Evolutionary conservation across 2,797 vertebrate species (phyloP).

Genomic region (Stomatorhinus walkeri): DNA sequence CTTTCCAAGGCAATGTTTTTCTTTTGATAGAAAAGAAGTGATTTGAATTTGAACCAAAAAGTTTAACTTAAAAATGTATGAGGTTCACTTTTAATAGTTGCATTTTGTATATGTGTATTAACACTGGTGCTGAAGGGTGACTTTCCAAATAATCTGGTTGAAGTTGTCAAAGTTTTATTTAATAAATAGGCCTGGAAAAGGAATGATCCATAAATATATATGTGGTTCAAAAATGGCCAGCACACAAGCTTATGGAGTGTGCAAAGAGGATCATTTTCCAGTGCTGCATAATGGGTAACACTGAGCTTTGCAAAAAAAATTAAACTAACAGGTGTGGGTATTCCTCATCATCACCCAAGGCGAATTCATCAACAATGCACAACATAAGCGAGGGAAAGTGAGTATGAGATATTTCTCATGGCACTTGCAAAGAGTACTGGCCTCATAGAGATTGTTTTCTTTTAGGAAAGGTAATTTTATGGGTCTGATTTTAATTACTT

Average conservation of each 20-base stretch:
- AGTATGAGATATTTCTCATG: neutral
- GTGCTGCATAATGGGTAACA: neutral
- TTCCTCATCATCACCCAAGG: neutral
- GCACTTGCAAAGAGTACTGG: neutral
- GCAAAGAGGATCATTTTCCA: neutral
- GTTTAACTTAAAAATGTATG: neutral
- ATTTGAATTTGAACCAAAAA: neutral
- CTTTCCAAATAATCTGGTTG: neutral
- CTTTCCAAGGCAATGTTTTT: slow-evolving; percentile 10
- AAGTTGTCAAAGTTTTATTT: neutral
- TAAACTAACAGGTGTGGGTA: neutral
- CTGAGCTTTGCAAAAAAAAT: neutral
- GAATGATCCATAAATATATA: neutral
- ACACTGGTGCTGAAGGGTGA: neutral
- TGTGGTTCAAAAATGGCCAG: neutral
- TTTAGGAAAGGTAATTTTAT: neutral
- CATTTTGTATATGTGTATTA: neutral
- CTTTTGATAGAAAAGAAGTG: neutral
- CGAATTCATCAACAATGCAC: neutral
- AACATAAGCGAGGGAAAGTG: neutral
- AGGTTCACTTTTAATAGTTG: neutral
- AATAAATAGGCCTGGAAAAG: neutral
- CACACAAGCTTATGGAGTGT: neutral
- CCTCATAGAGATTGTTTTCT: neutral
- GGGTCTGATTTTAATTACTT: neutral